A percentile compares a stretch with the other conserved stretches of the same genome.
Conservation (phyloP, 2,797 vertebrate species). For the Cossypha heuglini region DNA sequence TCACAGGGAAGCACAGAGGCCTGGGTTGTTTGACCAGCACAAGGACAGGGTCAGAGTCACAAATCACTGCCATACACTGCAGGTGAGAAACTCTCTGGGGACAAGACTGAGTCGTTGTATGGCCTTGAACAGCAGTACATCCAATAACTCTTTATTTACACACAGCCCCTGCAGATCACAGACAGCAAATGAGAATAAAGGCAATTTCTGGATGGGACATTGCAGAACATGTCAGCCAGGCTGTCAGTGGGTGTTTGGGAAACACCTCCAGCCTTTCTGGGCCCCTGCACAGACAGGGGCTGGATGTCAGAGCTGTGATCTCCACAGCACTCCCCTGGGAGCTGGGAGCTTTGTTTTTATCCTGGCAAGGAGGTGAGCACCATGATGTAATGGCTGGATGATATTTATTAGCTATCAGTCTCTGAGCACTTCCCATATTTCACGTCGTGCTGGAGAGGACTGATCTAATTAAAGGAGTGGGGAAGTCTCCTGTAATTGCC, state of each 20-base stretch:
- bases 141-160: neutral
- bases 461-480: neutral
- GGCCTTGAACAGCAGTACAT: neutral
- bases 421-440: neutral
- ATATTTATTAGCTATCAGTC: neutral
- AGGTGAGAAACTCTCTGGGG: neutral
- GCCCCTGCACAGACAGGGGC: neutral
- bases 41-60: neutral
- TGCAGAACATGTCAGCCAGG: neutral
- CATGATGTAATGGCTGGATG: neutral
- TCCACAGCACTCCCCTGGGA: neutral
- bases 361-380: neutral
- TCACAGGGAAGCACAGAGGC: neutral
- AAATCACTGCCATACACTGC: accelerated
- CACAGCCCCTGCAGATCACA: neutral
- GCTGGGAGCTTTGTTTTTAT: neutral
- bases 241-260: neutral
- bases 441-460: neutral
- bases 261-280: neutral
- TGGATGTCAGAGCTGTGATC: neutral
- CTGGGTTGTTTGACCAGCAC: neutral
- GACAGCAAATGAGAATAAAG: neutral
- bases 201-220: neutral
- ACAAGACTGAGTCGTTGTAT: neutral
- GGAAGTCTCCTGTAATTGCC: neutral